A percentile compares a stretch with the other conserved stretches of the same genome.
Conservation (phyloP, 2,797 vertebrate species). For the Melanotaenia trifasciata region DNA sequence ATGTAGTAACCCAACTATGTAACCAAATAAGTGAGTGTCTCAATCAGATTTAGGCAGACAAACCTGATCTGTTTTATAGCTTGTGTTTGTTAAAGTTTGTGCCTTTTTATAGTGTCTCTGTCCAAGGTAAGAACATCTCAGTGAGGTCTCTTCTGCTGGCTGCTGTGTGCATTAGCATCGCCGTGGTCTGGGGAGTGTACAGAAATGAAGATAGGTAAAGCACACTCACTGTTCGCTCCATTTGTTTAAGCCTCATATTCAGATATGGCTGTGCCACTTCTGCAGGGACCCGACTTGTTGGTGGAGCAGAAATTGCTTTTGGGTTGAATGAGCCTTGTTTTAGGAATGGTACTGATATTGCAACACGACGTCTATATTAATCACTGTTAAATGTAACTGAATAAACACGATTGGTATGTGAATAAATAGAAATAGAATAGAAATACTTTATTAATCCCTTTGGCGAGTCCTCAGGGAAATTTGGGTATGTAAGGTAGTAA, state of each 20-base stretch:
- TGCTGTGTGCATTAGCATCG: conserved; percentile 84
- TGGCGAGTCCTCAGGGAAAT: no score
- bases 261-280: not conserved
- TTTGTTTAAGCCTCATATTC: not conserved
- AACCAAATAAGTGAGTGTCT: no score
- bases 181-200: conserved; percentile 92
- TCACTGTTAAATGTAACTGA: no score
- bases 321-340: not conserved
- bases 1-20: no score
- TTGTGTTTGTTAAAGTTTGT: not conserved
- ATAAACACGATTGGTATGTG: no score
- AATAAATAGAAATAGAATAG: no score
- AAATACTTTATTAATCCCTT: no score
- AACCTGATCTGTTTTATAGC: not conserved
- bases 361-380: no score
- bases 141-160: conserved; percentile 89
- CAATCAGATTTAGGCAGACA: not conserved
- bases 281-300: not conserved
- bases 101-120: conserved; percentile 80
- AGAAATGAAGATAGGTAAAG: conserved; percentile 93
- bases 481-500: no score
- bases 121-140: conserved; percentile 81
- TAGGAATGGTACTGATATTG: conserved; percentile 1
- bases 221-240: not conserved
- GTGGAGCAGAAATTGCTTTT: not conserved